Base-by-base conservation (phyloP, 2,113 vertebrate genomes). In the Pteropus alecto region DNA sequence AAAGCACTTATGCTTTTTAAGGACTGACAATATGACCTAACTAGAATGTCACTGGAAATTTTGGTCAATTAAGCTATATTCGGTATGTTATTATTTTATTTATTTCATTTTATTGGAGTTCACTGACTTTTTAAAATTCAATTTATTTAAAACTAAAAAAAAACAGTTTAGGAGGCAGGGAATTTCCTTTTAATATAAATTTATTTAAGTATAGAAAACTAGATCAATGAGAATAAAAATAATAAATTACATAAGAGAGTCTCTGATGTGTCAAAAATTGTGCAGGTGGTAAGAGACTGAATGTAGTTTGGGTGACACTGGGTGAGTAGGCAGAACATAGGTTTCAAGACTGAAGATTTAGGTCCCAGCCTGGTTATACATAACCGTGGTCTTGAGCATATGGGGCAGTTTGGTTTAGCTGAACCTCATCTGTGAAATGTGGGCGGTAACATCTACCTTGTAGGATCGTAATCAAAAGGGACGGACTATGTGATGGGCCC, bases 131-230 rank as follows among this genome's bases (percentile, higher is more conserved):
- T 76, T 51, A n/a, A 51, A 51, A 22, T 77, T n/a, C 48, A 51
- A 54, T 77, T 77, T 51, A 33, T 51, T 21, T 77, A 77, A n/a
- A 51, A 51, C 16, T 51, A 51, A n/a, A 48, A 77, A 48, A 30
- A 21, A 74, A 19, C 43, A 76, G 8, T n/a, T 77, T 48, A n/a
- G 74, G 18, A 1, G 11, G 46, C 60, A 63, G 19, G 48, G 74
- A 88, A 61, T 95, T 73, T 92, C 35, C 26, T 77, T 92, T 89
- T n/a, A 68, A 94, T 48, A 76, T 74, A 67, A 67, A 38, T 86
- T n/a, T 48, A 68, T 4, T 9, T 85, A 43, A n/a, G 15, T 33
- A 93, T 90, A 87, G 19, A 93, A 88, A 89, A 74, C n/a, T 51
- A 87, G 18, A 28, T 71, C 33, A 83, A 84, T 60, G 24, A 73